Evolutionary conservation across 2,888 invertebrate species (phyloP), one percentile per base, ranked within the genome.

Genomic region (Idaea biselata): DNA sequence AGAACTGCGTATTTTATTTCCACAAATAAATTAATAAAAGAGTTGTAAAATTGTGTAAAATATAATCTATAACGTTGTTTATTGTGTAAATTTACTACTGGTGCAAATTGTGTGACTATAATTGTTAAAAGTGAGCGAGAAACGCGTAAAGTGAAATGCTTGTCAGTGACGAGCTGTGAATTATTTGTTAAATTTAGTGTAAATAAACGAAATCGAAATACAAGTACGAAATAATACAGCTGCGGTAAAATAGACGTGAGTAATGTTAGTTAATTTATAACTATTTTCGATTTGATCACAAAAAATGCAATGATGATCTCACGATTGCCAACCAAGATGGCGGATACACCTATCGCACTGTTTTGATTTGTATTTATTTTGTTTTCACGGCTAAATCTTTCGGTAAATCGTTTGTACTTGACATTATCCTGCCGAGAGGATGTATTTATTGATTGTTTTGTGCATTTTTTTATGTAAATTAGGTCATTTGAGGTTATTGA

Each of bases 1-100:
- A 74, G 73, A 82, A 88, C 80, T 88, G 87, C 88, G 89, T 87
- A 89, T 86, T 86, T 83, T 81, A 71, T 70, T 69, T 77, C 18
- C 17, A 17, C 16, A 17, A 18, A 18, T 56, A 18, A 18, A 11
- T 56, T 18, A 68, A 65, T 77, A 69, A 72, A 77, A 71, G 77
- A 67, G 56, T 61, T 65, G 63, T 76, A 68, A 77, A 76, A 77
- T 77, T 73, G 72, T 81, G 76, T 77, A 75, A 71, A 80, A 77
- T 11, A 44, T 44, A 44, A 44, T 44, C 14, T 44, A 11, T 73
- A 67, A 61, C 63, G 65, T 65, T 71, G 63, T 63, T 54, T 70
- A 68, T 59, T 64, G 63, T 57, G 66, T 63, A 70, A 67, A 58
- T 31, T 44, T 44, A 44, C 14, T 44, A 8, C 1, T 44, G 44